These are phyloP conservation scores for Tipula unca DNA, from an alignment of 2,888 invertebrate genomes.

Conservation along the genomic window DNA sequence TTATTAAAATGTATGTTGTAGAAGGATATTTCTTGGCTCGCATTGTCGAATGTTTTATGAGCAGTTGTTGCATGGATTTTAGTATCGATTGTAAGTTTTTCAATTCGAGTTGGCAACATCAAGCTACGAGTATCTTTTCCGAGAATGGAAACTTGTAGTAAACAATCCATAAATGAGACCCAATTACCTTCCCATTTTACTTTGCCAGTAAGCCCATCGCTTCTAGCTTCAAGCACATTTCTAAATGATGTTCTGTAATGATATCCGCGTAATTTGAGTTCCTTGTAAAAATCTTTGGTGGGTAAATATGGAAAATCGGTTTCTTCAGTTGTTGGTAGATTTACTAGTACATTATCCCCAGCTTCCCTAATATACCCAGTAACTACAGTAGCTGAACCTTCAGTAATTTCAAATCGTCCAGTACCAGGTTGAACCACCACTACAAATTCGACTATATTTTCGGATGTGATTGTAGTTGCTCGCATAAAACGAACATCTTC, in stretches of 20 bases:
- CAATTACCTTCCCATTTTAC: slow-evolving; percentile 70
- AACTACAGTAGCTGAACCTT: slow-evolving; percentile 59
- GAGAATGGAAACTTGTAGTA: slow-evolving; percentile 74
- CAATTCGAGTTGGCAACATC: slow-evolving; percentile 66
- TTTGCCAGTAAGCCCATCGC: slow-evolving; percentile 37
- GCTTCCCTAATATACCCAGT: slow-evolving; percentile 58
- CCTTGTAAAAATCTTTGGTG: slow-evolving; percentile 59
- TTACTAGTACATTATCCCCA: slow-evolving; percentile 38
- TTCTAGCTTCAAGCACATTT: slow-evolving; percentile 33
- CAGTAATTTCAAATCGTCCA: slow-evolving; percentile 56
- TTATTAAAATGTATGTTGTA: slow-evolving; percentile 35
- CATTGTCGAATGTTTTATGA: slow-evolving; percentile 34
- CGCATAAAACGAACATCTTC: slow-evolving; percentile 76
- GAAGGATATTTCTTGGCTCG: slow-evolving; percentile 28
- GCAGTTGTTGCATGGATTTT: slow-evolving; percentile 49
- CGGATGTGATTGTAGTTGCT: slow-evolving; percentile 69
- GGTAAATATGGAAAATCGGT: slow-evolving; percentile 39
- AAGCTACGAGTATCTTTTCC: slow-evolving; percentile 59
- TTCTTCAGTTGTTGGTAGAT: slow-evolving; percentile 28
- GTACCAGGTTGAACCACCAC: slow-evolving; percentile 53
- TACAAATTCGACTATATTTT: slow-evolving; percentile 44
- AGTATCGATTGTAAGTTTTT: slow-evolving; percentile 60
- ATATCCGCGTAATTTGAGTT: slow-evolving; percentile 61
- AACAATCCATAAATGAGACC: slow-evolving; percentile 81
- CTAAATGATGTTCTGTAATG: slow-evolving; percentile 44